Evolutionary conservation across 2,797 vertebrate genomes (phyloP), one percentile per base, ranked within the genome.

Genomic region (Meda fulgida): DNA sequence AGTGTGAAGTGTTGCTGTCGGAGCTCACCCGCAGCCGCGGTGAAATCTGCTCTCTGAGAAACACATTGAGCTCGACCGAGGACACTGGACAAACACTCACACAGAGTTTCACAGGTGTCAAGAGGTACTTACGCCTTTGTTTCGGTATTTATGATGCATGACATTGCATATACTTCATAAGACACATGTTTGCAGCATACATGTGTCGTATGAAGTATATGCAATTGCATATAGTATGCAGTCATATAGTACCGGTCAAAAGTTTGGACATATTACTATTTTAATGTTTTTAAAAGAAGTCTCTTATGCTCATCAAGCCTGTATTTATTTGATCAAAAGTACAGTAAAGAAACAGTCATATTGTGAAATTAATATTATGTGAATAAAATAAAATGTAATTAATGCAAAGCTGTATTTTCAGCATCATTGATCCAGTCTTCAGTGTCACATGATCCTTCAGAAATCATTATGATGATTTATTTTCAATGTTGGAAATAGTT

Each of bases 51-150:
- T 93, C 92, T 0, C 92, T 95, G 38, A 90, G 92, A 38, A 93
- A 94, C 85, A 95, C 94, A 78, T 90, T 95, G 89, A 92, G 93
- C 83, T 87, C 95, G 86, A 95, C 94, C 94, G 94, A 96, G 88
- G 11, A 91, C 93, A 89, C 5, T 81, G 10, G 46, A 76, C 80
- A 79, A 34, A 82, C n/a, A 65, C 29, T 78, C 5, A 48, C 48
- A 48, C 53, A 66, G 18, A 72, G n/a, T 29, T 3, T 4, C 48
- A 5, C 58, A 36, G 1, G 0, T 40, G 29, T 80, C 53, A 86
- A 86, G 65, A 84, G 88, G 81, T 89, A 31, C 21, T 34, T 51
- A 1, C 36, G 38, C 36, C 36, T 36, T 60, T 76, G 31, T 38
- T 13, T 73, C 5, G 7, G 6, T 11, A 5, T 31, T 48, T 48